These are phyloP conservation scores for Colius striatus DNA, from an alignment of 2,113 vertebrate genomes.

Conservation along the genomic window DNA sequence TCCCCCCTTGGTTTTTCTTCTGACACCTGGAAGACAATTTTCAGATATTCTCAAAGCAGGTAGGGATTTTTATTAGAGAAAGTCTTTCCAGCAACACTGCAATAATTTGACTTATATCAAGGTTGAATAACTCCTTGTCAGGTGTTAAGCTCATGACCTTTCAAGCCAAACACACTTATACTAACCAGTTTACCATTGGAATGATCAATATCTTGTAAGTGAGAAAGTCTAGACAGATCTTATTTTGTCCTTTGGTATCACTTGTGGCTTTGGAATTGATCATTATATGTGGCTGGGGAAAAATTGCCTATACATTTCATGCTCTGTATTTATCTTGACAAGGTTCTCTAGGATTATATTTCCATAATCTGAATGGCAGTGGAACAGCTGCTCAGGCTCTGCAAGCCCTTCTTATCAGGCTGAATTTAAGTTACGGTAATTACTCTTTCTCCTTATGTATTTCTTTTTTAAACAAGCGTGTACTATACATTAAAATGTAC, in stretches of 20 bases:
- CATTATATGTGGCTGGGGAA: constrained; percentile 42
- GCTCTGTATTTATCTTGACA: constrained; percentile 22
- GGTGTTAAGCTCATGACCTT: constrained; percentile 63
- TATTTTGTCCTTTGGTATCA: constrained; percentile 68
- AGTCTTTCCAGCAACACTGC: constrained; percentile 14
- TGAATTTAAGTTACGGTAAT: constrained; percentile 26
- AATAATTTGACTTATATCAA: constrained; percentile 67
- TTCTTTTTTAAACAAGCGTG: constrained; percentile 58
- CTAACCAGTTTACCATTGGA: constrained; percentile 70
- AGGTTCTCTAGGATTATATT: constrained; percentile 27
- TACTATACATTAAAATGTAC: constrained; percentile 49
- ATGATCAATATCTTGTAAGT: constrained; percentile 67
- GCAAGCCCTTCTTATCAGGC: neutral
- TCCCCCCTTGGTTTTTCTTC: neutral
- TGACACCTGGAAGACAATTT: constrained; percentile 13
- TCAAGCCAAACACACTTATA: constrained; percentile 52
- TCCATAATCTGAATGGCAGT: constrained; percentile 45
- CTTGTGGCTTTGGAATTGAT: constrained; percentile 63
- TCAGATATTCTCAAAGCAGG: constrained; percentile 12
- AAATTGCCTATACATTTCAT: constrained; percentile 37
- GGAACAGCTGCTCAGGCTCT: constrained; percentile 22
- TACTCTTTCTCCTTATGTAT: constrained; percentile 43
- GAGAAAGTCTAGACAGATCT: constrained; percentile 66
- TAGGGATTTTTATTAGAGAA: constrained; percentile 19
- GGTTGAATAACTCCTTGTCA: constrained; percentile 59